phyloP scores from a whole-genome alignment of 2,113 vertebrate species.

The Balaeniceps rex region DNA sequence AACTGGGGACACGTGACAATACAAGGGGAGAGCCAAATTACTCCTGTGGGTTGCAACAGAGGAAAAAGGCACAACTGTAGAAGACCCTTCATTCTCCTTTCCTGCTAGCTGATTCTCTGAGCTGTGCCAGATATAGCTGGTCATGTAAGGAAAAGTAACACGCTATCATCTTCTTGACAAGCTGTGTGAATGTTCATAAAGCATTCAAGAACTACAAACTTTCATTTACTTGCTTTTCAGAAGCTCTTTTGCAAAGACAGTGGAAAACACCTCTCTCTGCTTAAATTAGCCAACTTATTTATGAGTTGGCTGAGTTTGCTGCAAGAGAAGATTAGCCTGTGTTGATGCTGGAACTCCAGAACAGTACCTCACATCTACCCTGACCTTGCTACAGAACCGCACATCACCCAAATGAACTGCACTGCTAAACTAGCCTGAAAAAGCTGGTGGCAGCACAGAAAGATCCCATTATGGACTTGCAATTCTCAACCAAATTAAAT shows the following conservation, averaged over 20 bases:
- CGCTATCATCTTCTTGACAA: not conserved
- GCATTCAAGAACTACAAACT: not conserved
- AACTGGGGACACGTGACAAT: not conserved
- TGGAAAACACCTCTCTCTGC: not conserved
- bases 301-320: not conserved
- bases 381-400: not conserved
- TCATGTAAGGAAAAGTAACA: not conserved
- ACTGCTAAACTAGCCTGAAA: not conserved
- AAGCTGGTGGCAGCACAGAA: not conserved
- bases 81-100: not conserved
- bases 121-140: not conserved
- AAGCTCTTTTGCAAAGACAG: not conserved
- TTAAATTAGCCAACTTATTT: not conserved
- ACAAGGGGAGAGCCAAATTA: not conserved
- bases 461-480: not conserved
- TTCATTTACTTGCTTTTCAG: not conserved
- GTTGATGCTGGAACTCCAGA: not conserved
- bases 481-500: not conserved
- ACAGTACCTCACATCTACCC: fast-evolving
- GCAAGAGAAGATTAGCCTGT: not conserved
- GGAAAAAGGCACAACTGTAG: not conserved
- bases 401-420: not conserved
- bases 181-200: not conserved
- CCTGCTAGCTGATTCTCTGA: not conserved
- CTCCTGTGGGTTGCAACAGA: not conserved